Base-by-base conservation (phyloP, 2,113 vertebrate genomes). In the Pelmatolapia mariae region DNA sequence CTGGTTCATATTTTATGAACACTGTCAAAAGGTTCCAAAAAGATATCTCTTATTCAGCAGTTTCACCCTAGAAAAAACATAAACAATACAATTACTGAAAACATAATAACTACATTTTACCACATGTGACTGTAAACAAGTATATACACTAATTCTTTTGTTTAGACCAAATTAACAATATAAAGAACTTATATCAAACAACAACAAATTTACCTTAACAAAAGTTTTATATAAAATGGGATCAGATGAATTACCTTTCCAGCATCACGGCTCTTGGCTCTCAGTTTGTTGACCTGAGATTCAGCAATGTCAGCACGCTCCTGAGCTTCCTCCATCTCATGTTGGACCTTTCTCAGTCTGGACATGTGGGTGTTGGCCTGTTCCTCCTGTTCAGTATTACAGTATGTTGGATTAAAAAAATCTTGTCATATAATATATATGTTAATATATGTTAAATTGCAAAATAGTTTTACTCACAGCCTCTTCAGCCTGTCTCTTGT, bases 311-410 rank as follows among this genome's bases (percentile, higher is more conserved):
- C 92, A 85, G 91, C 92, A 2, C 91, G 92, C 71, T 94, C 93
- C 86, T 93, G 91, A 91, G 94, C 89, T 47, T 95, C 94, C 26
- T 95, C 94, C 85, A 94, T 54, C 82, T 95, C 94, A 89, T 40
- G 38, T 4, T 40, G 38, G 38, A 40, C 38, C 10, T 95, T 95
- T n/a, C 94, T 94, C 29, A 88, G 82, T 10, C 87, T 92, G 63
- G 94, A 93, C 89, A 95, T 71, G 76, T 95, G 93, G 24, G 87
- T 89, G 86, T 94, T 95, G 83, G 94, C 93, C 82, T 93, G 92
- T 26, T 95, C 94, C 82, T 95, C 94, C 94, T 95, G 86, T 76
- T 8, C 16, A 18, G 47, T 19, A 4, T 3, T 80, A 80, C 18
- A 6, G 4, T 19, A 11, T 16, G 33, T 36, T 13, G 4, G 45